Percentiles rank a stretch among this genome's conserved stretches.
Evolutionary conservation across 2,888 invertebrate species (phyloP).

Genomic region (Erebia ligea): DNA sequence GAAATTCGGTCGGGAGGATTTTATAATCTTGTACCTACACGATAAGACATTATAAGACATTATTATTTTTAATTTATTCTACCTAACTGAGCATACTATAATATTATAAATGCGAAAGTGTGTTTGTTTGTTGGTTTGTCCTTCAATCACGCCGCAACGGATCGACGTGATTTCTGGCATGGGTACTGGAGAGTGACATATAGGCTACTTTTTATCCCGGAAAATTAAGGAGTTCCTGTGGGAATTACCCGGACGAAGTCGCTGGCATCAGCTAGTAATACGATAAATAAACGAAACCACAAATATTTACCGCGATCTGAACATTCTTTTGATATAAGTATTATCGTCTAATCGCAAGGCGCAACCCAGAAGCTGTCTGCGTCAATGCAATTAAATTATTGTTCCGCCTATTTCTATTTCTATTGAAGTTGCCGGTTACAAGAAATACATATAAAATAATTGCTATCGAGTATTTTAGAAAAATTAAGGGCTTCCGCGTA

Average conservation of each 20-base stretch:
- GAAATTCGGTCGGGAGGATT: too few relatives aligned
- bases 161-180: too few relatives aligned
- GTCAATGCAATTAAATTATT: slow-evolving; percentile 21
- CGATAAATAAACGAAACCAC: slow-evolving; percentile 1
- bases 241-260: too few relatives aligned
- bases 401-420: slow-evolving; percentile 18
- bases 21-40: too few relatives aligned
- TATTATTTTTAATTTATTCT: not conserved
- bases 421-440: slow-evolving; percentile 15
- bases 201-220: too few relatives aligned
- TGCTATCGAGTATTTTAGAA: not conserved
- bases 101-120: too few relatives aligned
- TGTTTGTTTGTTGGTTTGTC: too few relatives aligned
- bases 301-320: slow-evolving; percentile 4
- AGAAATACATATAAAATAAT: not conserved
- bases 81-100: not conserved
- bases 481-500: slow-evolving; percentile 11
- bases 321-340: slow-evolving; percentile 17
- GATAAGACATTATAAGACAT: too few relatives aligned
- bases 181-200: too few relatives aligned
- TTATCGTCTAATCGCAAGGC: slow-evolving; percentile 17
- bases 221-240: too few relatives aligned
- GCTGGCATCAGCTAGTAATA: too few relatives aligned
- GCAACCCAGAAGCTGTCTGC: slow-evolving; percentile 7
- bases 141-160: too few relatives aligned